A percentile compares a stretch with the other conserved stretches of the same genome.
Evolutionary conservation across 2,888 invertebrate species (phyloP).

Genomic region (Euplexia lucipara): DNA sequence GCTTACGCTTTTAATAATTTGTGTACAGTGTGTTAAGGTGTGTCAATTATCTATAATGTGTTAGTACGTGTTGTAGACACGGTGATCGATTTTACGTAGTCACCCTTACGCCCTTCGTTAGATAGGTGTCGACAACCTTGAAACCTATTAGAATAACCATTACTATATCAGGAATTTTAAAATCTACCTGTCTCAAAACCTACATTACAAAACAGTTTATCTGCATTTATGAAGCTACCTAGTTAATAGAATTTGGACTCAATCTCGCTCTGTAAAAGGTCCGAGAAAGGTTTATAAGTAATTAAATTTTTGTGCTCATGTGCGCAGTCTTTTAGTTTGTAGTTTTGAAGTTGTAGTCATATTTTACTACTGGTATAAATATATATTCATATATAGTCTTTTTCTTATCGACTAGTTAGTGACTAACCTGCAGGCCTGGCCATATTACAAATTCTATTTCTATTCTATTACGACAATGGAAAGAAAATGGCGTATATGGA

Average conservation of each 20-base stretch:
- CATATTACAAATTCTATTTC: too few species aligned
- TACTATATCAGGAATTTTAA: not conserved
- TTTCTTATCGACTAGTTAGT: too few species aligned
- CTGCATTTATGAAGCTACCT: not conserved
- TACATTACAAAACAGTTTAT: not conserved
- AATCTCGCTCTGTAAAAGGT: too few species aligned
- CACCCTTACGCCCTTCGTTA: slow-evolving; percentile 23
- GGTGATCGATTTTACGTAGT: slow-evolving; percentile 35
- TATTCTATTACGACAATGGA: too few species aligned
- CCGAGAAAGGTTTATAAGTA: too few species aligned
- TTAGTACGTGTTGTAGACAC: slow-evolving; percentile 18
- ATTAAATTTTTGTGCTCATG: not conserved
- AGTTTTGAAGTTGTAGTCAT: too few species aligned
- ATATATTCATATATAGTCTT: too few species aligned
- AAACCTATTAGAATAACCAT: not conserved
- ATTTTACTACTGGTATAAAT: too few species aligned
- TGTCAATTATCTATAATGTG: slow-evolving; percentile 33
- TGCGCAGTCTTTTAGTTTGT: not conserved
- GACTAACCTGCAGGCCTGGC: too few species aligned
- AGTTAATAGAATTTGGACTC: too few species aligned
- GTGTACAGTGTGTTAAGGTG: not conserved
- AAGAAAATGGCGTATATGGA: too few species aligned
- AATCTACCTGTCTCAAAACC: not conserved
- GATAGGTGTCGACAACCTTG: slow-evolving; percentile 4
- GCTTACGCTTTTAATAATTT: slow-evolving; percentile 7